phyloP scores from a whole-genome alignment of 2,888 invertebrate genomes.

The Tetranychus truncatus region DNA sequence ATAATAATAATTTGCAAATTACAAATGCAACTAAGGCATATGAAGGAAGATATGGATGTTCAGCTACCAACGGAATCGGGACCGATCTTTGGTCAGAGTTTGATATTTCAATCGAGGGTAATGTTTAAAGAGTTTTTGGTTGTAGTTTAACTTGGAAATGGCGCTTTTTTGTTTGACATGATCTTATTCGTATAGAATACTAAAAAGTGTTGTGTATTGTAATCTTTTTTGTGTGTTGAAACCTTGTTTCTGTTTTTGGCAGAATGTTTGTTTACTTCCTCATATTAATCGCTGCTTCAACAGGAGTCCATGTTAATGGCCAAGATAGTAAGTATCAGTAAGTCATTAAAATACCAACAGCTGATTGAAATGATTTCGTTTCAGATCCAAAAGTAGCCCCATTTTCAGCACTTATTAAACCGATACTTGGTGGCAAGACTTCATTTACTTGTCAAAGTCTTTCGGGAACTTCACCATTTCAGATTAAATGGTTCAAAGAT shows the following conservation, averaged over 20 bases:
- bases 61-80: neutral
- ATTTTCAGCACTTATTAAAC: neutral
- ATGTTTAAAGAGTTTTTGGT: neutral
- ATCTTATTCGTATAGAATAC: neutral
- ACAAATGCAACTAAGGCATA: neutral
- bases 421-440: neutral
- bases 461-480: neutral
- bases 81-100: neutral
- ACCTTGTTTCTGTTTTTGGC: neutral
- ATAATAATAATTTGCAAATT: neutral
- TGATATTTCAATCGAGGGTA: neutral
- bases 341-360: neutral
- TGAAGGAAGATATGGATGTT: neutral
- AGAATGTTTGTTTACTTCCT: neutral
- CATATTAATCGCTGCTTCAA: neutral
- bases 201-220: neutral
- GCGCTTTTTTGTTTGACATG: neutral
- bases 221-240: neutral
- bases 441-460: neutral
- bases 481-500: neutral
- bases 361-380: neutral
- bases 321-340: neutral
- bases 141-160: neutral
- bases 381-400: neutral
- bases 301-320: neutral